Conservation (phyloP, 2,888 invertebrate genomes). For the Sisyra nigra region DNA sequence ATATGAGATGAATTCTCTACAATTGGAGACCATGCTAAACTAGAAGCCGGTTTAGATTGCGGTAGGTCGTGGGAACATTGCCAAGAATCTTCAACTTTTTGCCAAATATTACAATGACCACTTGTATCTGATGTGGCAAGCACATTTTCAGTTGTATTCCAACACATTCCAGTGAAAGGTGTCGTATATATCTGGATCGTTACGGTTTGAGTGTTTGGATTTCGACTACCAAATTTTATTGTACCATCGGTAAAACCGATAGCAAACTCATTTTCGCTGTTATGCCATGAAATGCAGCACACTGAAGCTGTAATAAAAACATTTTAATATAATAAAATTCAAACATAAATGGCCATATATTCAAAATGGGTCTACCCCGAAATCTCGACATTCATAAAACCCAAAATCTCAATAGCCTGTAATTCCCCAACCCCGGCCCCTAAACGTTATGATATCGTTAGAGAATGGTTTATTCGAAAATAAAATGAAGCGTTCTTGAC, state of each 20-base stretch:
- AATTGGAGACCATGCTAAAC: conserved; percentile 35
- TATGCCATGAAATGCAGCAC: conserved; percentile 35
- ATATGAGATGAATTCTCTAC: conserved; percentile 25
- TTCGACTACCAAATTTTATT: conserved; percentile 27
- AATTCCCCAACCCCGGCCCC: too few relatives aligned
- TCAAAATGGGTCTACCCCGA: too few relatives aligned
- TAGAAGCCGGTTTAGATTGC: conserved; percentile 30
- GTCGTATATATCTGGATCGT: conserved; percentile 27
- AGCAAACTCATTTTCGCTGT: conserved; percentile 35
- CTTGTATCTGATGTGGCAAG: conserved; percentile 34
- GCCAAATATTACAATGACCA: conserved; percentile 30
- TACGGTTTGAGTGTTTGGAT: conserved; percentile 21
- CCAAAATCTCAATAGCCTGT: too few relatives aligned
- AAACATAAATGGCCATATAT: too few relatives aligned
- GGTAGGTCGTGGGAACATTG: conserved; percentile 26
- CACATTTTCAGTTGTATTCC: conserved; percentile 32
- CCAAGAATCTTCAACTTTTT: conserved; percentile 25
- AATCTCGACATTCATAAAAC: too few relatives aligned
- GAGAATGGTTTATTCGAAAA: too few relatives aligned
- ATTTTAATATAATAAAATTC: too few relatives aligned
- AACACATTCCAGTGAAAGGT: conserved; percentile 27
- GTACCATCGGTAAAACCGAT: conserved; percentile 38
- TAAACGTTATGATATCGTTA: too few relatives aligned
- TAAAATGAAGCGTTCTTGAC: too few relatives aligned
- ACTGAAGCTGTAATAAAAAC: conserved; percentile 29